A percentile compares a stretch with the other conserved stretches of the same genome.
phyloP scores from a whole-genome alignment of 2,797 vertebrate species.

The Onychomys torridus region DNA sequence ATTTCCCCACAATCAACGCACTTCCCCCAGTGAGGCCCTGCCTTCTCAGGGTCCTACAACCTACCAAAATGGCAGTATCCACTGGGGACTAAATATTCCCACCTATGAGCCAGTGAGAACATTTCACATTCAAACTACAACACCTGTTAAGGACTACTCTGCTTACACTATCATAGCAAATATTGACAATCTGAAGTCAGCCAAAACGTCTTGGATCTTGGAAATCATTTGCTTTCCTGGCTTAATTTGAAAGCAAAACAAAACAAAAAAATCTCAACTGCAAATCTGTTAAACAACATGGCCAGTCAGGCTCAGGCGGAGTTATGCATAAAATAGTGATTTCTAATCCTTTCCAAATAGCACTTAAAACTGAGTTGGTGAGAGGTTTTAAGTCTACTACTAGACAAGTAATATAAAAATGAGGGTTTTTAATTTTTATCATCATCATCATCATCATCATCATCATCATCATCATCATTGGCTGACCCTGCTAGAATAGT shows the following conservation, averaged over 20 bases:
- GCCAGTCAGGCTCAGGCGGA: neutral
- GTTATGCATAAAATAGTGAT: slow-evolving; percentile 40
- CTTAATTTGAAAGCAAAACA: slow-evolving; percentile 31
- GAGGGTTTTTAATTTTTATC: neutral
- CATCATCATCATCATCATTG: neutral
- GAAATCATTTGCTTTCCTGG: slow-evolving; percentile 18
- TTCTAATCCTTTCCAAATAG: neutral
- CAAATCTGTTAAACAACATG: slow-evolving; percentile 1
- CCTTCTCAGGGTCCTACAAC: neutral
- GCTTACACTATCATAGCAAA: neutral
- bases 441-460: neutral
- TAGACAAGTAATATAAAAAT: neutral
- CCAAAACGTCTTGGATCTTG: neutral
- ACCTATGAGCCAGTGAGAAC: neutral
- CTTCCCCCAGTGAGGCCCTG: neutral
- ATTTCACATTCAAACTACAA: neutral
- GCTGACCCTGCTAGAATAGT: neutral
- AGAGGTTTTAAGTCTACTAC: neutral
- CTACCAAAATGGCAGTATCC: neutral
- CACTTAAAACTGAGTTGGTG: neutral
- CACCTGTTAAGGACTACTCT: neutral
- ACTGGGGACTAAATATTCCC: neutral
- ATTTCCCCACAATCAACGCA: neutral
- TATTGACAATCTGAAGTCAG: neutral
- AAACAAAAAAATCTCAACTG: neutral